These are phyloP conservation scores for Conger conger DNA, from an alignment of 2,113 vertebrate genomes.

Conservation along the genomic window DNA sequence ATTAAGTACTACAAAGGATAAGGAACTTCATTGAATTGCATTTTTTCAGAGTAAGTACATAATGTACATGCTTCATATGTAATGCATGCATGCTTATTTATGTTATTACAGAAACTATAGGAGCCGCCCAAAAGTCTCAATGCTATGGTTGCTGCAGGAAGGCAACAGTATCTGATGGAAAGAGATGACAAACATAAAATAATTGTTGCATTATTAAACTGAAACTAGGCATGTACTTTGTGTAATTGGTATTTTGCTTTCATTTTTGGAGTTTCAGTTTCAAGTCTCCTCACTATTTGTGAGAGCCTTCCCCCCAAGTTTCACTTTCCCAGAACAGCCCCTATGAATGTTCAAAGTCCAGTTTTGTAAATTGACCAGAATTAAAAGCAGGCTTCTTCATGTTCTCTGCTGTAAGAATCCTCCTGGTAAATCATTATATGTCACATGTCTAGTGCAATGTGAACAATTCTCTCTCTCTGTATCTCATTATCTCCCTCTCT, in stretches of 20 bases:
- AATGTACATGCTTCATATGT: not conserved
- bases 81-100: not conserved
- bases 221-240: not conserved
- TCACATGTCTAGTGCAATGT: not conserved
- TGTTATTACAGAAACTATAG: not conserved
- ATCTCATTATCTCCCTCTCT: constrained; percentile 26
- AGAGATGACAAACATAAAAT: not conserved
- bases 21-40: too few relatives aligned
- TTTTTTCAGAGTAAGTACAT: too few relatives aligned
- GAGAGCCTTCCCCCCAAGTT: constrained; percentile 7
- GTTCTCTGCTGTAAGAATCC: not conserved
- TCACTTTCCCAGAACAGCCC: constrained; percentile 44
- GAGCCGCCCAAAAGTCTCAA: too few relatives aligned
- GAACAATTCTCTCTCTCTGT: constrained; percentile 23
- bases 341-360: constrained; percentile 41
- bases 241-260: not conserved
- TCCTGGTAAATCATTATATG: not conserved
- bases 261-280: too few relatives aligned
- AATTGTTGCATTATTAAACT: not conserved
- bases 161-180: not conserved
- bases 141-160: too few relatives aligned
- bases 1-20: too few relatives aligned
- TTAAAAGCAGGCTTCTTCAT: not conserved
- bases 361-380: constrained; percentile 2
- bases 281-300: constrained; percentile 54